phyloP scores from a whole-genome alignment of 1,140 invertebrate genomes.

The Oedothorax gibbosus region DNA sequence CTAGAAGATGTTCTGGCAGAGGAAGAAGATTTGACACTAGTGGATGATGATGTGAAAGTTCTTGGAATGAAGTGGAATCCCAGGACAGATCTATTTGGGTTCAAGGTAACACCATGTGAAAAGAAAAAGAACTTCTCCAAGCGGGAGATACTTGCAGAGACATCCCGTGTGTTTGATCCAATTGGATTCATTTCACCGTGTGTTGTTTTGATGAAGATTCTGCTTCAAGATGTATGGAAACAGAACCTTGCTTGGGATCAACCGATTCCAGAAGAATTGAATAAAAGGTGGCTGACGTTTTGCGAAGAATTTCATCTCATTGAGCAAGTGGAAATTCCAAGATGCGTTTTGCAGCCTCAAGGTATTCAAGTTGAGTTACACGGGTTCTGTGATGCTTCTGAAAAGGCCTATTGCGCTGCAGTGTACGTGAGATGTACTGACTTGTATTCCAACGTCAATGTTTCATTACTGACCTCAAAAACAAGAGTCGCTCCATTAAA shows the following conservation, averaged over 20 bases:
- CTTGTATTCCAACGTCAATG: background rate
- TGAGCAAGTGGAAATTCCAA: slow-evolving; percentile 2
- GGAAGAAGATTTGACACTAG: background rate
- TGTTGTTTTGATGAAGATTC: slow-evolving; percentile 66
- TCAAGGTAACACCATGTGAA: background rate
- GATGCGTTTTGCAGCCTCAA: slow-evolving; percentile 44
- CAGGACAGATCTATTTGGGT: background rate
- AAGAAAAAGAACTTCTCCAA: background rate
- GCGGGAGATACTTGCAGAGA: slow-evolving; percentile 63
- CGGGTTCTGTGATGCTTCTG: slow-evolving; percentile 66
- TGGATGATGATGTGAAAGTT: background rate
- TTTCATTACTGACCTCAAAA: slow-evolving; percentile 27
- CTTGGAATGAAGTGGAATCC: background rate
- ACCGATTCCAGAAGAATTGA: slow-evolving; percentile 64
- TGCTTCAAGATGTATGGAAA: background rate
- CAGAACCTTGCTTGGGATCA: slow-evolving; percentile 29
- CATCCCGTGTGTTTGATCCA: too few relatives aligned
- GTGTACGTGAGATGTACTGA: background rate
- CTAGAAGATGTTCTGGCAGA: slow-evolving; percentile 39
- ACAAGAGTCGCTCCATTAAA: slow-evolving; percentile 66
- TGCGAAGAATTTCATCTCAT: slow-evolving; percentile 62
- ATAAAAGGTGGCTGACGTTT: slow-evolving; percentile 65
- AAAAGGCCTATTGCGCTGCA: slow-evolving; percentile 65
- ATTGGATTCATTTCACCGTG: slow-evolving; percentile 68
- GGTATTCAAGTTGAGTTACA: slow-evolving; percentile 66